Evolutionary conservation across 2,888 invertebrate genomes (phyloP).

Genomic region (Prenolepis imparis): DNA sequence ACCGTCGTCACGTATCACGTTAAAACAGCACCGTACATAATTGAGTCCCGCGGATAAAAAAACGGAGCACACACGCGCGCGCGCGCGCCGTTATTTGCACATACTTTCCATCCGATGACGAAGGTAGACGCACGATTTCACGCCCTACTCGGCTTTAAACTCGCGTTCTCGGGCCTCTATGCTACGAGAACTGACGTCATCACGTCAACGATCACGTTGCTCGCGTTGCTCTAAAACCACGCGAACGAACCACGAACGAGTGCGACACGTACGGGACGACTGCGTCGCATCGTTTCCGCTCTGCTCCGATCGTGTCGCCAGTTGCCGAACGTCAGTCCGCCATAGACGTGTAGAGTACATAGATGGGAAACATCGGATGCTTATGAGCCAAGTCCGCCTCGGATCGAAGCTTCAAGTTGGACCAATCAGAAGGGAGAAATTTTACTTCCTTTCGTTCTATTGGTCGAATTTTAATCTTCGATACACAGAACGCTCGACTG

Average conservation of each 20-base stretch:
- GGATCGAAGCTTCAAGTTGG: no score
- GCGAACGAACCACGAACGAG: constrained; percentile 67
- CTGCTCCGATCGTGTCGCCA: not conserved
- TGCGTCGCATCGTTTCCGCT: not conserved
- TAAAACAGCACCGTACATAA: constrained; percentile 79
- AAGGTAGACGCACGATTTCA: constrained; percentile 81
- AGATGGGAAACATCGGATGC: not conserved
- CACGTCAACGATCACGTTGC: constrained; percentile 80
- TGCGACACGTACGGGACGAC: constrained; percentile 45
- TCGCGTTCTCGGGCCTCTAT: constrained; percentile 80
- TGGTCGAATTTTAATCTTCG: no score
- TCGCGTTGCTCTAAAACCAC: constrained; percentile 76
- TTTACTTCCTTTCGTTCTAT: no score
- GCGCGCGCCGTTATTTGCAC: constrained; percentile 75
- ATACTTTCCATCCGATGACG: constrained; percentile 70
- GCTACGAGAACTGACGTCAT: constrained; percentile 83
- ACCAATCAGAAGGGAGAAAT: no score
- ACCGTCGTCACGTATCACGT: constrained; percentile 75
- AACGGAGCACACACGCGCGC: constrained; percentile 24
- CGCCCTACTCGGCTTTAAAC: constrained; percentile 84
- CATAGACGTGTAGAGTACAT: not conserved
- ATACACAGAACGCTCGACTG: no score
- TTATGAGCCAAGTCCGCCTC: no score
- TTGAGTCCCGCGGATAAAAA: constrained; percentile 64
- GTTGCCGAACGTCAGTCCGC: no score